phyloP scores from a whole-genome alignment of 2,888 invertebrate species.

The Horisme vitalbata region DNA sequence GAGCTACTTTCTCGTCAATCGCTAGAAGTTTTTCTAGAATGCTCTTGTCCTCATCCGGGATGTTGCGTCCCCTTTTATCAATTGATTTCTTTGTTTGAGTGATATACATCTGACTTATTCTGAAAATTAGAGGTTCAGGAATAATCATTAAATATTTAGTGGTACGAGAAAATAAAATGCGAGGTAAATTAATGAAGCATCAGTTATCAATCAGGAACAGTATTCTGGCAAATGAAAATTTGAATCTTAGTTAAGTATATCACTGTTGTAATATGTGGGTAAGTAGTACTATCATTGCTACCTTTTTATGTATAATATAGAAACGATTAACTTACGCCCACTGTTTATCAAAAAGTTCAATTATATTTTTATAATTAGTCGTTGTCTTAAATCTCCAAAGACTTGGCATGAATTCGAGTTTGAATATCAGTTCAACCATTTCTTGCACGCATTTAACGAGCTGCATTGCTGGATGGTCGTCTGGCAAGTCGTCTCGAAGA shows the following conservation, averaged over 20 bases:
- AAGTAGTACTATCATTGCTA: too few relatives aligned
- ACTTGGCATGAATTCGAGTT: conserved; percentile 58
- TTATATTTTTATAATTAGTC: conserved; percentile 56
- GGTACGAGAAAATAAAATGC: too few relatives aligned
- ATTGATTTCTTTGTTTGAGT: conserved; percentile 55
- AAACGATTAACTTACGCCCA: conserved; percentile 71
- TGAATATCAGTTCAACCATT: conserved; percentile 50
- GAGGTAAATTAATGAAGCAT: too few relatives aligned
- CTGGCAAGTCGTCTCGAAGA: conserved; percentile 49
- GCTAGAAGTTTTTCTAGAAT: conserved; percentile 85
- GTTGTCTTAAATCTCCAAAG: conserved; percentile 59
- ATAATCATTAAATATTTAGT: too few relatives aligned
- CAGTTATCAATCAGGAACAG: too few relatives aligned
- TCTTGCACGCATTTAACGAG: conserved; percentile 58
- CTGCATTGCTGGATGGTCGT: conserved; percentile 56
- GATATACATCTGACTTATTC: conserved; percentile 60
- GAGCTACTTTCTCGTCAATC: conserved; percentile 84
- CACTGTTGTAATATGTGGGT: too few relatives aligned
- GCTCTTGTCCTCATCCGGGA: conserved; percentile 80
- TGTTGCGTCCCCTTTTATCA: conserved; percentile 49
- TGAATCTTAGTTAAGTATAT: too few relatives aligned
- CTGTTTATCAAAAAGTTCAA: conserved; percentile 59
- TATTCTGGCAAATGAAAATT: too few relatives aligned
- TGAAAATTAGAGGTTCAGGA: conserved; percentile 35
- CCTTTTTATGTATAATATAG: too few relatives aligned